Evolutionary conservation across 2,888 invertebrate species (phyloP).

Genomic region (Rhyacophila evoluta): DNA sequence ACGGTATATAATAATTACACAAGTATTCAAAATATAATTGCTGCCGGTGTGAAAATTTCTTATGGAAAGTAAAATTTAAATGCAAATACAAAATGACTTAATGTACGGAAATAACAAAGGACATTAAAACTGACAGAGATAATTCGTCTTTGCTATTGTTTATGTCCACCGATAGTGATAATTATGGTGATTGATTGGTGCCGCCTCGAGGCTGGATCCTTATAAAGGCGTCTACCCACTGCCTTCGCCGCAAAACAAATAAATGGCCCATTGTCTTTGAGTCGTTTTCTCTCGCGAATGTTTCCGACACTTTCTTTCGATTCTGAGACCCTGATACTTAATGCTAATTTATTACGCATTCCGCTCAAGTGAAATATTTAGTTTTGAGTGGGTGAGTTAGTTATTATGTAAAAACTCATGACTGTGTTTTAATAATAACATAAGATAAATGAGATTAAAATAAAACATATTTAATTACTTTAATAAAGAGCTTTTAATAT

Average conservation of each 20-base stretch:
- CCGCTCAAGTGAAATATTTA: not conserved
- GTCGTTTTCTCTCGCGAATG: conserved; percentile 4
- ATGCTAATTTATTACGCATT: conserved; percentile 14
- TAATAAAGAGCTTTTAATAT: too few species aligned
- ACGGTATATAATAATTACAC: too few species aligned
- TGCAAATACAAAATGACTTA: too few species aligned
- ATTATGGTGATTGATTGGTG: not conserved
- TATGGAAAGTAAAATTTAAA: too few species aligned
- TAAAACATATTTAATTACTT: too few species aligned
- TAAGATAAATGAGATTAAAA: too few species aligned
- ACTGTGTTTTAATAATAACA: too few species aligned
- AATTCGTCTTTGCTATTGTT: not conserved
- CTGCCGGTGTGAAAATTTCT: too few species aligned
- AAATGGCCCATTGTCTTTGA: conserved; percentile 5
- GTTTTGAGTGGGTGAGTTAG: not conserved
- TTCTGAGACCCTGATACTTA: not conserved
- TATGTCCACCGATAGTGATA: not conserved
- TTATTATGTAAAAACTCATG: not conserved
- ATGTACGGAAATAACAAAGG: too few species aligned
- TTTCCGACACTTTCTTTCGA: conserved; percentile 19
- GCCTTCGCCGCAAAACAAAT: not conserved
- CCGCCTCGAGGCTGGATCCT: not conserved
- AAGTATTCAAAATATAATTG: too few species aligned
- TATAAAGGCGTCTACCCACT: not conserved
- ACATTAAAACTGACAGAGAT: not conserved